Conservation (phyloP, 2,797 vertebrate species). For the Lacerta agilis region DNA sequence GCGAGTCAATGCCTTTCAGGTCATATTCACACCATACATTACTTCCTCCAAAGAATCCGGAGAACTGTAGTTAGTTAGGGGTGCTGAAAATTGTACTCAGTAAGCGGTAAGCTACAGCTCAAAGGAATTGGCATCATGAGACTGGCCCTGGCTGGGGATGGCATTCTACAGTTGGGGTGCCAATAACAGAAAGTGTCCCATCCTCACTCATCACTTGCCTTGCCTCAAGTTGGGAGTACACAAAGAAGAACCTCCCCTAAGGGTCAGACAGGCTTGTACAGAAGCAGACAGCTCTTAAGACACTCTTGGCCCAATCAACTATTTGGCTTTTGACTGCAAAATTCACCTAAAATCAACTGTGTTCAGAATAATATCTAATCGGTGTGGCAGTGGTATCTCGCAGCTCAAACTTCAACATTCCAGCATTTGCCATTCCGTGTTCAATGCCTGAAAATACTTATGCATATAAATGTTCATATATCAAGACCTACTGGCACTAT, state of each 20-base stretch:
- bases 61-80: too few relatives aligned
- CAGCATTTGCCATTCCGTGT: background rate
- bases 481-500: background rate
- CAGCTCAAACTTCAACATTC: background rate
- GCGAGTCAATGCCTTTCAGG: too few relatives aligned
- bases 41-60: too few relatives aligned
- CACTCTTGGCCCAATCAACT: background rate
- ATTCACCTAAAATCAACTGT: background rate
- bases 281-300: background rate
- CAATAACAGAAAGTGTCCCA: background rate
- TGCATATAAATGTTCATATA: background rate
- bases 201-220: background rate
- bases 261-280: background rate
- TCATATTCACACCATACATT: too few relatives aligned
- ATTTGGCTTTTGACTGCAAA: background rate
- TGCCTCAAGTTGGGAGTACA: background rate
- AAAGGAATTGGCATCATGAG: background rate
- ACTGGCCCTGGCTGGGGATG: background rate
- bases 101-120: background rate
- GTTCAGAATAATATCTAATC: background rate
- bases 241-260: background rate
- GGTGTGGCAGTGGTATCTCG: background rate
- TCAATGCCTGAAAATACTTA: background rate
- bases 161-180: background rate
- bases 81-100: too few relatives aligned